Conservation (phyloP, 92 coral and sea anemone species). For the Galaxea fascicularis region DNA sequence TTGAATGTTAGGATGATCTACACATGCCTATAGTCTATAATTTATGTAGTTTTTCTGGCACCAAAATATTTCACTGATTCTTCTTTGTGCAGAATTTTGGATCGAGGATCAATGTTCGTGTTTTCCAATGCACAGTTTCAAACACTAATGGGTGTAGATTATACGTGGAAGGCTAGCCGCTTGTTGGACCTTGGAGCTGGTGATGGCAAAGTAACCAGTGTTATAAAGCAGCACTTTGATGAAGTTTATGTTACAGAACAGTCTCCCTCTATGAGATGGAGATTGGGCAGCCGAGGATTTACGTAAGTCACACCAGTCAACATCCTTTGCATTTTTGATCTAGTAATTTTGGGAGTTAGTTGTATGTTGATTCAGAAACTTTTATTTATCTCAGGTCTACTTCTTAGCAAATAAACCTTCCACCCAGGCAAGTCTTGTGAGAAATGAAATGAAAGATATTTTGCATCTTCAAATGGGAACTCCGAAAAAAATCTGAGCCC, state of each 20-base stretch:
- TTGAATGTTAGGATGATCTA: too few relatives aligned
- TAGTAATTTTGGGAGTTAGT: not conserved
- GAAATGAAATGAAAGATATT: too few relatives aligned
- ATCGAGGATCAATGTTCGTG: slow-evolving; percentile 96
- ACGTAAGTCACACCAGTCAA: slow-evolving; percentile 51
- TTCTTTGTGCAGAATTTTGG: slow-evolving; percentile 71
- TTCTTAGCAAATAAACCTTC: too few relatives aligned
- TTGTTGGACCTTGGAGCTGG: slow-evolving; percentile 96
- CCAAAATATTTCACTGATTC: not conserved
- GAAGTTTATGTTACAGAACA: slow-evolving; percentile 93
- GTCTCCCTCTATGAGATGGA: slow-evolving; percentile 97
- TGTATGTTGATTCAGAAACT: too few relatives aligned
- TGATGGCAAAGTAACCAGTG: slow-evolving; percentile 91
- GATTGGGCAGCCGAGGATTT: slow-evolving; percentile 80
- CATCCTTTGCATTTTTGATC: not conserved
- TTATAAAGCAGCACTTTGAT: slow-evolving; percentile 90
- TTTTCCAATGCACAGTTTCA: slow-evolving; percentile 88
- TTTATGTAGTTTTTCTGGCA: too few relatives aligned
- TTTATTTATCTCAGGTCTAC: too few relatives aligned
- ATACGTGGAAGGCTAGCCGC: slow-evolving; percentile 55
- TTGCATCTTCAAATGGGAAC: too few relatives aligned
- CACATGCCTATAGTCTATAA: too few relatives aligned
- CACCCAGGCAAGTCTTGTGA: too few relatives aligned
- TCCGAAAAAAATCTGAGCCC: too few relatives aligned
- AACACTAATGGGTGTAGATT: slow-evolving; percentile 65